Conservation (phyloP, 2,888 invertebrate species). For the Yponomeuta cagnagella region DNA sequence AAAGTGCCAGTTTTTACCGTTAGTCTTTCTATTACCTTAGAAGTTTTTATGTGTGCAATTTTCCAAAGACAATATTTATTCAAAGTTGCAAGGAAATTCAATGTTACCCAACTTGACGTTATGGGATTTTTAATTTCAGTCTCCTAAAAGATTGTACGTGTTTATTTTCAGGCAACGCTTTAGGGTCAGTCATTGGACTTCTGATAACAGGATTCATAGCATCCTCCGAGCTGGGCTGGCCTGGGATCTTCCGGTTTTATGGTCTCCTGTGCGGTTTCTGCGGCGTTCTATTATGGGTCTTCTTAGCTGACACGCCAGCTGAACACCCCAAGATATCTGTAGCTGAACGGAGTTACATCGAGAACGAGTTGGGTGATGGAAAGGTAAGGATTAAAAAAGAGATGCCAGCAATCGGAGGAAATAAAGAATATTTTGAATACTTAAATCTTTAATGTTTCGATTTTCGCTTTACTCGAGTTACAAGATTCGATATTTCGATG, state of each 20-base stretch:
- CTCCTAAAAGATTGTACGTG: too few relatives aligned
- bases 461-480: too few relatives aligned
- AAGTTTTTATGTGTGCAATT: too few relatives aligned
- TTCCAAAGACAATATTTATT: too few relatives aligned
- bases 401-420: neutral
- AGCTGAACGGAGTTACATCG: slow-evolving; percentile 81
- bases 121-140: too few relatives aligned
- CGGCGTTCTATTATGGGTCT: slow-evolving; percentile 69
- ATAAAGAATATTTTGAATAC: too few relatives aligned
- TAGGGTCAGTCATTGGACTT: slow-evolving; percentile 85
- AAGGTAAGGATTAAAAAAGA: slow-evolving; percentile 31
- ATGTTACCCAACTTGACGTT: too few relatives aligned
- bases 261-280: slow-evolving; percentile 78
- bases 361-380: slow-evolving; percentile 55
- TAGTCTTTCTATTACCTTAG: too few relatives aligned
- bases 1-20: too few relatives aligned
- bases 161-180: slow-evolving; percentile 76
- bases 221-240: slow-evolving; percentile 83
- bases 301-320: slow-evolving; percentile 80
- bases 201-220: slow-evolving; percentile 84
- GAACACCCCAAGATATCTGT: slow-evolving; percentile 78
- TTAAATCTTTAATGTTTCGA: too few relatives aligned
- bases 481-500: too few relatives aligned
- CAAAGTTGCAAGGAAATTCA: too few relatives aligned
- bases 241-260: slow-evolving; percentile 84